Conservation (phyloP, 1,140 invertebrate genomes). For the Bombus fervidus region DNA sequence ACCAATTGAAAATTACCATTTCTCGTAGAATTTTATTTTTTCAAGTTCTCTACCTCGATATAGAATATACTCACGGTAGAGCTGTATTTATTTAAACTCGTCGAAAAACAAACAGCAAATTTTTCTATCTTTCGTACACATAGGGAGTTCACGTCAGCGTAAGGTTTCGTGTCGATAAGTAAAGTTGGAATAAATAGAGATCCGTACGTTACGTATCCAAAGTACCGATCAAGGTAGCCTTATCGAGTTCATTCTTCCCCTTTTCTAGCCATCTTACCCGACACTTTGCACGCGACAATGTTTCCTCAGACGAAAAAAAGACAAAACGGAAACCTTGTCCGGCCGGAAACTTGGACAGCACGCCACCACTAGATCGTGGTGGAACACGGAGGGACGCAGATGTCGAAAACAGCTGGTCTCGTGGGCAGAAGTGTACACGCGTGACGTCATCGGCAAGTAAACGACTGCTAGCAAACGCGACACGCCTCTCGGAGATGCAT, state of each 20-base stretch:
- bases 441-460: constrained; percentile 52
- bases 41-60: neutral
- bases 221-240: neutral
- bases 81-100: neutral
- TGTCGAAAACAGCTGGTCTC: constrained; percentile 70
- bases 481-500: constrained; percentile 54
- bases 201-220: neutral
- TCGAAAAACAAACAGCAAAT: neutral
- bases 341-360: constrained; percentile 8
- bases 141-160: no score
- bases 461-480: constrained; percentile 37
- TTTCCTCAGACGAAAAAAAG: neutral
- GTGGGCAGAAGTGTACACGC: constrained; percentile 17
- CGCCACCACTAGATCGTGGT: neutral
- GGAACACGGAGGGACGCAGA: constrained; percentile 42
- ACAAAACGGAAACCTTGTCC: constrained; percentile 3
- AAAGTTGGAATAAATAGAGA: neutral
- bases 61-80: no score
- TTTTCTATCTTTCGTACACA: no score
- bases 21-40: neutral
- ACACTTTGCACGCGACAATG: neutral
- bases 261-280: neutral
- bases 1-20: no score
- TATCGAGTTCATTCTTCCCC: neutral
- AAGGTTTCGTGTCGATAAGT: no score